Percentiles rank a stretch among this genome's conserved stretches.
Conservation (phyloP, 64 coral and sea anemone species). For the Acropora tenuis region DNA sequence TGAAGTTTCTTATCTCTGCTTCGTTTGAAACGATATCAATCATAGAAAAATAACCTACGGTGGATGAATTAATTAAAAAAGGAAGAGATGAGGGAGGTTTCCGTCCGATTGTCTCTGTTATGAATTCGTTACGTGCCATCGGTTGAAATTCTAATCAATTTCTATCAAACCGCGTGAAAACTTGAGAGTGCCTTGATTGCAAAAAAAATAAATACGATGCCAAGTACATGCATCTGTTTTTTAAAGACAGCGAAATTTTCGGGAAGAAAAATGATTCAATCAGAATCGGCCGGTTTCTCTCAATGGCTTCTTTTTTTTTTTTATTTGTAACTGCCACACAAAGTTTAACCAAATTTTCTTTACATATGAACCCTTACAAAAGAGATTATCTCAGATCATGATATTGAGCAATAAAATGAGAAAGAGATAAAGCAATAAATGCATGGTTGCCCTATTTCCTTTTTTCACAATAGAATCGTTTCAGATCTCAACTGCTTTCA, state of each 20-base stretch:
- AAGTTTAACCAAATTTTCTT: slow-evolving; percentile 7
- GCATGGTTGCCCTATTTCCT: no score
- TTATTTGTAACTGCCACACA: not conserved
- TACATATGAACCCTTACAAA: slow-evolving; percentile 3
- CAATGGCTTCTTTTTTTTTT: not conserved
- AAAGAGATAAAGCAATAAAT: not conserved
- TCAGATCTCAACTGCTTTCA: no score
- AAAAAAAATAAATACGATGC: not conserved
- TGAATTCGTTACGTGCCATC: slow-evolving; percentile 19
- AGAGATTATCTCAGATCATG: not conserved
- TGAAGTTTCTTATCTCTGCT: not conserved
- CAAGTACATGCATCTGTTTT: not conserved
- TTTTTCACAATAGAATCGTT: no score
- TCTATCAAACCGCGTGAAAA: slow-evolving; percentile 4
- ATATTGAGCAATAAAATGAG: not conserved
- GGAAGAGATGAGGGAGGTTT: not conserved
- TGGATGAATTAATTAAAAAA: slow-evolving; percentile 24
- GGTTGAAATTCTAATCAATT: slow-evolving; percentile 3
- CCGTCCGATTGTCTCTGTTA: not conserved
- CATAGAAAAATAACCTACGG: not conserved
- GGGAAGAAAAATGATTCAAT: not conserved
- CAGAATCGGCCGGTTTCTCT: not conserved
- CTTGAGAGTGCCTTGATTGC: not conserved
- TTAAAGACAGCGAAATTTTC: not conserved
- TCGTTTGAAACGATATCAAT: not conserved